These are phyloP conservation scores for Hyla sarda DNA, from an alignment of 2,113 vertebrate species.

Conservation along the genomic window DNA sequence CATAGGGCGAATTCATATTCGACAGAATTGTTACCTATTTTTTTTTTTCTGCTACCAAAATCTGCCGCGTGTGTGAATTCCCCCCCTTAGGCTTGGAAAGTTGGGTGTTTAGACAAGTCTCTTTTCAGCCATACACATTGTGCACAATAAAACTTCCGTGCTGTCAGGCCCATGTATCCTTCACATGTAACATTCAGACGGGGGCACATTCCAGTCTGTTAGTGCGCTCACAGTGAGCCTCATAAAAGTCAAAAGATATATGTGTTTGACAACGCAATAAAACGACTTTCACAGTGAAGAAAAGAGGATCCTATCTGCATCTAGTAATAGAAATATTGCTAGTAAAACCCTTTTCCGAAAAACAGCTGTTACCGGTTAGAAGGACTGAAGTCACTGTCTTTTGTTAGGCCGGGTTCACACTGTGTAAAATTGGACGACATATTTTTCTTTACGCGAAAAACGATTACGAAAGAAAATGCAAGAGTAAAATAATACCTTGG, in stretches of 20 bases:
- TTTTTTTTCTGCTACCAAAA: not conserved
- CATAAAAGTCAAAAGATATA: conserved; percentile 9
- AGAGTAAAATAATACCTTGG: too few species aligned
- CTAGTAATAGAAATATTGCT: not conserved
- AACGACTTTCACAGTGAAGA: not conserved
- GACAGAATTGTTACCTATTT: too few species aligned
- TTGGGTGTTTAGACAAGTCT: not conserved
- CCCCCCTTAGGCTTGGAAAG: not conserved
- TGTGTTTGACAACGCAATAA: not conserved
- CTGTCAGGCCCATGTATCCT: conserved; percentile 14
- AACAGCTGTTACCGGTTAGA: not conserved
- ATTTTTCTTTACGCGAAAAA: too few species aligned
- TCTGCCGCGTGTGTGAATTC: too few species aligned
- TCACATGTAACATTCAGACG: not conserved
- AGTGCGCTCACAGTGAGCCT: not conserved
- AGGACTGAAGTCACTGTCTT: not conserved
- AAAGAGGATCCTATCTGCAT: not conserved
- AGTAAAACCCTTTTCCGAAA: not conserved
- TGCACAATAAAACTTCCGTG: conserved; percentile 2
- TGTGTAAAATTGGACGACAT: too few species aligned
- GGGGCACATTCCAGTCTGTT: conserved; percentile 14
- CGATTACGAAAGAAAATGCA: too few species aligned
- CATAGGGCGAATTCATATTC: too few species aligned
- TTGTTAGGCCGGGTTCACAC: not conserved
- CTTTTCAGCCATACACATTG: not conserved